Conservation (phyloP, 1,140 invertebrate genomes). For the Zelostemma sp. region DNA sequence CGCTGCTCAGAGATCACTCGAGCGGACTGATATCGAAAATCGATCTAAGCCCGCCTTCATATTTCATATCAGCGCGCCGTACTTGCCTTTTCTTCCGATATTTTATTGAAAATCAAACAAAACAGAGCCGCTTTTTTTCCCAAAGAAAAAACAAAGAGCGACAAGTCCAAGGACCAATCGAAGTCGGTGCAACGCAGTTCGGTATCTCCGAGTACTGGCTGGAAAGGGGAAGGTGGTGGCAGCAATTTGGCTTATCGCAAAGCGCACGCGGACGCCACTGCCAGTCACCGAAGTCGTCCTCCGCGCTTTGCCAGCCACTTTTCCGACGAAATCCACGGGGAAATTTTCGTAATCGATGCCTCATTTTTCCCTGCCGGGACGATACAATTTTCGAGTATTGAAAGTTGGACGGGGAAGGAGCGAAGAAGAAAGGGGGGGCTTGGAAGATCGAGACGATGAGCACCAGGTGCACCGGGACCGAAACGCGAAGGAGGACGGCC, state of each 20-base stretch:
- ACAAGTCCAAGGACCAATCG: not conserved
- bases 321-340: too few relatives aligned
- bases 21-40: conserved; percentile 51
- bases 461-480: conserved; percentile 62
- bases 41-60: conserved; percentile 50
- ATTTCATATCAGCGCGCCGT: conserved; percentile 41
- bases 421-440: too few relatives aligned
- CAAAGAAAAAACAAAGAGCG: too few relatives aligned
- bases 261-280: conserved; percentile 64
- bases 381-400: too few relatives aligned
- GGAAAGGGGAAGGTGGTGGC: conserved; percentile 11
- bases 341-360: too few relatives aligned
- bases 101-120: too few relatives aligned
- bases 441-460: conserved; percentile 63
- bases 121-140: too few relatives aligned
- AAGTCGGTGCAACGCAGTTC: not conserved
- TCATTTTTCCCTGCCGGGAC: too few relatives aligned
- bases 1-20: conserved; percentile 48
- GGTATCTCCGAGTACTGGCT: not conserved
- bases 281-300: conserved; percentile 51
- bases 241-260: conserved; percentile 58
- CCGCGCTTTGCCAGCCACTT: not conserved
- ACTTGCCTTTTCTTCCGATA: not conserved
- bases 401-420: too few relatives aligned
- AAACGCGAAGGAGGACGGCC: conserved; percentile 42